These are phyloP conservation scores for Zeugodacus cucurbitae DNA, from an alignment of 1,140 invertebrate genomes.

Conservation along the genomic window DNA sequence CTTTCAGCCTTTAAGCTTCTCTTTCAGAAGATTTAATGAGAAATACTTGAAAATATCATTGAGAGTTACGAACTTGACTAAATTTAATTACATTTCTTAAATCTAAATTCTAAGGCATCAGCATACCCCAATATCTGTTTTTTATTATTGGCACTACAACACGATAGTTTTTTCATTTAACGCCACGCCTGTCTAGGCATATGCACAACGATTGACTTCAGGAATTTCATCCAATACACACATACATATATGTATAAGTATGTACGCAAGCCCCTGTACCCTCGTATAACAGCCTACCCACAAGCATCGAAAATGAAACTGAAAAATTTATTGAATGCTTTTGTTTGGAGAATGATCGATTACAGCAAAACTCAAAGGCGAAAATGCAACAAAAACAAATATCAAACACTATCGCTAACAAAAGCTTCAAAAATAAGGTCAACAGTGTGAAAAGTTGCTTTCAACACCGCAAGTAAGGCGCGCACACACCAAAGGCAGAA, in stretches of 20 bases:
- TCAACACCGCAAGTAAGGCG: conserved; percentile 1
- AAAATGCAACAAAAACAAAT: conserved; percentile 6
- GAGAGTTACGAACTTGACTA: no score
- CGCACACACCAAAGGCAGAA: not conserved
- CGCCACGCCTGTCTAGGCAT: no score
- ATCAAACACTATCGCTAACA: not conserved
- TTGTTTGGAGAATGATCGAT: conserved; percentile 18
- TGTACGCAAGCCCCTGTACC: not conserved
- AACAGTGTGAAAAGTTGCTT: conserved; percentile 24
- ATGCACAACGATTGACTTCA: no score
- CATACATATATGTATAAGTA: not conserved
- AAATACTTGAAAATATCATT: no score
- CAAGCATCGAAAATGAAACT: not conserved
- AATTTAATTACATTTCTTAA: no score
- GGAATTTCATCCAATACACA: not conserved
- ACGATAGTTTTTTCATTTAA: no score
- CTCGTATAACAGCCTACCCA: not conserved
- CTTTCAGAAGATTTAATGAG: no score
- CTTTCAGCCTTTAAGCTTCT: no score
- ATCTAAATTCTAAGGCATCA: no score
- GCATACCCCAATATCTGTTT: no score
- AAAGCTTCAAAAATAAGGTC: conserved; percentile 23
- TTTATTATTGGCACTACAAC: no score
- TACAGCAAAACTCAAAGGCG: conserved; percentile 8
- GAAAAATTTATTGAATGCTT: conserved; percentile 36